These are phyloP conservation scores for Scomber colias DNA, from an alignment of 2,113 vertebrate genomes.

Conservation along the genomic window DNA sequence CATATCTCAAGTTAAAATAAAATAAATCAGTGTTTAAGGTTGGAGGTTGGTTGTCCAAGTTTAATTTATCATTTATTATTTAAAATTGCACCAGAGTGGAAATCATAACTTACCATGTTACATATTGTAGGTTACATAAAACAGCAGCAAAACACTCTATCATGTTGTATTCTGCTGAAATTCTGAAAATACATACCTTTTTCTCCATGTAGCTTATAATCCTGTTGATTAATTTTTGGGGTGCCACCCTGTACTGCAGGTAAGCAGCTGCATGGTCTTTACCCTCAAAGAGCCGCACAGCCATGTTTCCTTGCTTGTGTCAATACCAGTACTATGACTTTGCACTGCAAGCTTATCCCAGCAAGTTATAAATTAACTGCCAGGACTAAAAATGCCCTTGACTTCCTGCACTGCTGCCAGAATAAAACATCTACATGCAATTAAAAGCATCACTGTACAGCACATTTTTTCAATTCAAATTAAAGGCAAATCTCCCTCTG, in stretches of 20 bases:
- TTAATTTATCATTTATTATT: too few relatives aligned
- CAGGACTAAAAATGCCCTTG: not conserved
- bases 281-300: constrained; percentile 81
- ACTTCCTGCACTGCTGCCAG: not conserved
- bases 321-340: not conserved
- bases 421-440: not conserved
- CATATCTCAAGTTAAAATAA: too few relatives aligned
- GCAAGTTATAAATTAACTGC: constrained; percentile 35
- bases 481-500: too few relatives aligned
- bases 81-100: too few relatives aligned
- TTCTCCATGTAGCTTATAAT: constrained; percentile 80
- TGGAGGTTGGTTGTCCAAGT: too few relatives aligned
- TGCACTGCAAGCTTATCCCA: not conserved
- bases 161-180: not conserved
- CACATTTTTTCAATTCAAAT: not conserved
- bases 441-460: too few relatives aligned
- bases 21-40: too few relatives aligned
- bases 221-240: constrained; percentile 63
- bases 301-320: constrained; percentile 68
- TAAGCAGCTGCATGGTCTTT: constrained; percentile 78
- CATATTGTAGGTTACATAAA: not conserved
- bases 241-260: constrained; percentile 80
- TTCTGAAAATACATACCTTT: constrained; percentile 55
- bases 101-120: too few relatives aligned
- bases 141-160: not conserved